Percentiles rank a stretch among this genome's conserved stretches.
These are phyloP conservation scores for Pangasius mekongensis DNA, from an alignment of 2,797 vertebrate species.

Conservation along the genomic window DNA sequence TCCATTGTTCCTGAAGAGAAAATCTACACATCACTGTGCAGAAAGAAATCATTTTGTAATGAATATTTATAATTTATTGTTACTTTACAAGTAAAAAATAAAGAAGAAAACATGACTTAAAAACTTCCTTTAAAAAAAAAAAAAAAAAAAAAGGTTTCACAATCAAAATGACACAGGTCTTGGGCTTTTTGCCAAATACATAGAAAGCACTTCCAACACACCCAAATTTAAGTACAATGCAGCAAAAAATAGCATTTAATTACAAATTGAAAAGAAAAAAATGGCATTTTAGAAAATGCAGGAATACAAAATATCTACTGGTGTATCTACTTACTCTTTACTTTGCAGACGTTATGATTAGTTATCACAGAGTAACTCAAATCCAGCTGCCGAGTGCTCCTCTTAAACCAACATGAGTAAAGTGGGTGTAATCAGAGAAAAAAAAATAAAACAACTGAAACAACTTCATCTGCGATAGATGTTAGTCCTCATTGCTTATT, in stretches of 20 bases:
- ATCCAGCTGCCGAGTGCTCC: background rate
- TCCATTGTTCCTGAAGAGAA: background rate
- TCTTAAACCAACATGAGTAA: background rate
- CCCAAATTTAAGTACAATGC: too few species aligned
- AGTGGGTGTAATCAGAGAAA: background rate
- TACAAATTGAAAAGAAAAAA: background rate
- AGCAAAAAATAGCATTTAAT: conserved; percentile 5
- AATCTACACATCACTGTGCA: background rate
- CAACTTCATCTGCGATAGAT: background rate
- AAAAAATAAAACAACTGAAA: background rate
- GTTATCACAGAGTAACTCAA: background rate
- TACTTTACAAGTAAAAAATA: background rate
- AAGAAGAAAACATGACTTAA: background rate
- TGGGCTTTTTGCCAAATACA: background rate
- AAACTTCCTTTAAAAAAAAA: background rate
- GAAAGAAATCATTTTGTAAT: background rate
- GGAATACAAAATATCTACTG: background rate
- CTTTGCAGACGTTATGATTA: background rate
- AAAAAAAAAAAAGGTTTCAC: background rate
- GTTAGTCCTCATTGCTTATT: background rate
- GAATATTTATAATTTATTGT: background rate
- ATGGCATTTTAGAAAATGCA: background rate
- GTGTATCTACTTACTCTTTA: background rate
- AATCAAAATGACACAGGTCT: background rate
- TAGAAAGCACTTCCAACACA: background rate